A percentile compares a stretch with the other conserved stretches of the same genome.
Evolutionary conservation across 1,140 invertebrate genomes (phyloP).

Genomic region (Drosophila asahinai): DNA sequence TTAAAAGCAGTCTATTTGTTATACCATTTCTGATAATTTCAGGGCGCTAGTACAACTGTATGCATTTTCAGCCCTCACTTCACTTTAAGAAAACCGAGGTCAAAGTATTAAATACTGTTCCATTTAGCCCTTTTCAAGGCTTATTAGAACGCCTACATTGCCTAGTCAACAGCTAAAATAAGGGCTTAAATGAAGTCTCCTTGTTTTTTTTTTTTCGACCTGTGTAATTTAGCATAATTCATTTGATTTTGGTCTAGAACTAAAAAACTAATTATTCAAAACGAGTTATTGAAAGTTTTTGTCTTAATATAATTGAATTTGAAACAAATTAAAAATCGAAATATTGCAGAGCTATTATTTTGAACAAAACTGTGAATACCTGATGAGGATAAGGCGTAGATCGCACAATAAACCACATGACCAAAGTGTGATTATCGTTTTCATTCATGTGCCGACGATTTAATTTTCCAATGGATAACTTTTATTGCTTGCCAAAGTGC

Average conservation of each 20-base stretch:
- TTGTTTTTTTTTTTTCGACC: too few relatives aligned
- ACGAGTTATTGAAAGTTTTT: too few relatives aligned
- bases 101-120: too few relatives aligned
- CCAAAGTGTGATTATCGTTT: background rate
- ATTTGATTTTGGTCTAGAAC: too few relatives aligned
- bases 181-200: too few relatives aligned
- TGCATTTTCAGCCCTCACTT: background rate
- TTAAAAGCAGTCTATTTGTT: background rate
- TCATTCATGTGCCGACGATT: background rate
- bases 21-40: background rate
- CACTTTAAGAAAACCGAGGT: too few relatives aligned
- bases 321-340: background rate
- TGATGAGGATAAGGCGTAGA: background rate
- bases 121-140: too few relatives aligned
- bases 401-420: constrained; percentile 44
- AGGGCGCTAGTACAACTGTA: background rate
- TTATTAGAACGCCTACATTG: too few relatives aligned
- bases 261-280: too few relatives aligned
- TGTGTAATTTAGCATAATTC: too few relatives aligned
- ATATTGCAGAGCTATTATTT: background rate
- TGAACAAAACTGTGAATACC: too few relatives aligned
- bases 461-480: background rate
- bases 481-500: constrained; percentile 1
- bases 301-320: background rate
- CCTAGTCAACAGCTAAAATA: too few relatives aligned